Percentiles rank a stretch among this genome's conserved stretches.
Evolutionary conservation across 1,140 invertebrate genomes (phyloP).

Genomic region (Rhagoletis pomonella): DNA sequence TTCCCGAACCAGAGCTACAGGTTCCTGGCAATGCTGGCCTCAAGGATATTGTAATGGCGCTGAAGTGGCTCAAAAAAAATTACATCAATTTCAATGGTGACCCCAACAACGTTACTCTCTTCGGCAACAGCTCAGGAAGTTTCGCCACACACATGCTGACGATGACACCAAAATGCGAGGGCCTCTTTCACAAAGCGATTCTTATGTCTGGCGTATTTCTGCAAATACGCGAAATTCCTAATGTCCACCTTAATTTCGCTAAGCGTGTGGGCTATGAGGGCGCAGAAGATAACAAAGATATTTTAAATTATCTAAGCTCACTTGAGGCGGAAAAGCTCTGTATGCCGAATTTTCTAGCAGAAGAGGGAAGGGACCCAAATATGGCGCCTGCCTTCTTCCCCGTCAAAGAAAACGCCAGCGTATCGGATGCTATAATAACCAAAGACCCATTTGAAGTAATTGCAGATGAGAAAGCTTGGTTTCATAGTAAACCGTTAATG

Average conservation of each 20-base stretch:
- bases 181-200: slow-evolving; percentile 78
- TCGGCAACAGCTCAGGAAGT: slow-evolving; percentile 71
- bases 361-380: slow-evolving; percentile 59
- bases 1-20: slow-evolving; percentile 68
- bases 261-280: slow-evolving; percentile 66
- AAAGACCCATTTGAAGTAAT: slow-evolving; percentile 60
- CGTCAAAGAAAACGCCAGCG: slow-evolving; percentile 62
- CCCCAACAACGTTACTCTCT: slow-evolving; percentile 68
- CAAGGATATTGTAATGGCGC: slow-evolving; percentile 73
- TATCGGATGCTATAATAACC: slow-evolving; percentile 57
- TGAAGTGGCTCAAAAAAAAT: slow-evolving; percentile 73
- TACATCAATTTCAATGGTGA: slow-evolving; percentile 71
- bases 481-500: slow-evolving; percentile 63
- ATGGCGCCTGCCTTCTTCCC: slow-evolving; percentile 56
- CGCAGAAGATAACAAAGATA: slow-evolving; percentile 66
- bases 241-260: slow-evolving; percentile 60
- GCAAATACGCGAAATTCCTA: slow-evolving; percentile 62
- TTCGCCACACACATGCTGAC: slow-evolving; percentile 64
- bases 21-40: slow-evolving; percentile 72
- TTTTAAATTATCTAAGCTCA: slow-evolving; percentile 71
- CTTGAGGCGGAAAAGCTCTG: slow-evolving; percentile 60
- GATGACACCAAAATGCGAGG: slow-evolving; percentile 69
- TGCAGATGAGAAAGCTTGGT: slow-evolving; percentile 63
- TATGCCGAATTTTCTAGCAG: slow-evolving; percentile 56
- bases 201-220: slow-evolving; percentile 77